These are phyloP conservation scores for Hemithea aestivaria DNA, from an alignment of 2,888 invertebrate species.

Conservation along the genomic window DNA sequence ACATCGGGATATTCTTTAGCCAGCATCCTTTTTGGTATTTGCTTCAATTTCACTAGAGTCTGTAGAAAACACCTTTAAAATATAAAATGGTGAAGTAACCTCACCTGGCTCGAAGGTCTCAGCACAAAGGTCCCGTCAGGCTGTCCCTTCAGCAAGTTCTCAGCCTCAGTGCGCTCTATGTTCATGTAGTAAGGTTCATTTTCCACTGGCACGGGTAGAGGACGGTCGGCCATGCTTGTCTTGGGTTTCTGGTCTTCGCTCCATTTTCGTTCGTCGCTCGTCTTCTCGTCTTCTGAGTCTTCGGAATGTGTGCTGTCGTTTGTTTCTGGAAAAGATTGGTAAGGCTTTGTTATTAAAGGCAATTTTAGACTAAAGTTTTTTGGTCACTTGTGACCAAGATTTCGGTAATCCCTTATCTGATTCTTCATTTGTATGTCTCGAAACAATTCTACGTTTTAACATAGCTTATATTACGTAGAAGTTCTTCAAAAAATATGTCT, in stretches of 20 bases:
- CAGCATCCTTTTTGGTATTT: no score
- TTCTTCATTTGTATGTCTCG: no score
- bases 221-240: constrained; percentile 65
- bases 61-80: no score
- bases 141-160: constrained; percentile 70
- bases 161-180: constrained; percentile 72
- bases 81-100: not conserved
- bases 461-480: no score
- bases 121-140: constrained; percentile 81
- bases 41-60: no score
- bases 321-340: constrained; percentile 52
- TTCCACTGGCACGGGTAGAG: constrained; percentile 73
- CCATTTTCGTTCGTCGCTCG: constrained; percentile 27
- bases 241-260: constrained; percentile 34
- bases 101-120: constrained; percentile 75
- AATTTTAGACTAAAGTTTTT: no score
- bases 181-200: constrained; percentile 79
- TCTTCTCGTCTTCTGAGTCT: constrained; percentile 44
- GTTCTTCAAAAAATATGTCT: not conserved
- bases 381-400: no score
- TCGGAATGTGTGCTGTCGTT: constrained; percentile 50
- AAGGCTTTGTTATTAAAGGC: no score
- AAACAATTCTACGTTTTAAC: no score
- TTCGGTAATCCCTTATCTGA: no score
- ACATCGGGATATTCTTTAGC: no score